phyloP scores from a whole-genome alignment of 64 coral and sea anemone species.

The Montipora foliosa region DNA sequence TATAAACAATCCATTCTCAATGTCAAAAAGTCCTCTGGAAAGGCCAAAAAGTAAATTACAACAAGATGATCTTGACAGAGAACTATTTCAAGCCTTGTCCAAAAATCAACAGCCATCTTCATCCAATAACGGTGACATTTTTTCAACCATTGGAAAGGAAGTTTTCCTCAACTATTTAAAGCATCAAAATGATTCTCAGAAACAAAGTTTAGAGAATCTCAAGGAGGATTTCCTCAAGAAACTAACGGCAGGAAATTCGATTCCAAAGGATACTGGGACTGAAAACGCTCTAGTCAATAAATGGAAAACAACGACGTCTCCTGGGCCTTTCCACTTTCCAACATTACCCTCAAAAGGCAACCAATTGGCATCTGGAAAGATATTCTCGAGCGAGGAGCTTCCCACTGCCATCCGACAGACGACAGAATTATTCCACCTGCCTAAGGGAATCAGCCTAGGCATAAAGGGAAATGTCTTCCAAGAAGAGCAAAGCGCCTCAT shows the following conservation, averaged over 20 bases:
- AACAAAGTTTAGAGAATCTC: neutral
- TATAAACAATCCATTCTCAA: conserved; percentile 12
- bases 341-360: conserved; percentile 20
- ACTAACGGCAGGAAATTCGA: neutral
- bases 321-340: neutral
- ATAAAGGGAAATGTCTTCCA: conserved; percentile 20
- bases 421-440: neutral
- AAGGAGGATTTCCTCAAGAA: conserved; percentile 27
- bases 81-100: neutral
- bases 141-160: conserved; percentile 4
- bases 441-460: neutral
- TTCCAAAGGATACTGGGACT: neutral
- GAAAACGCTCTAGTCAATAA: neutral
- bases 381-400: neutral
- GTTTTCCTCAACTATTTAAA: conserved; percentile 28
- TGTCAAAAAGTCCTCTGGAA: conserved; percentile 13
- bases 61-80: neutral
- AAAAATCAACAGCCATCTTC: neutral
- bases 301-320: neutral
- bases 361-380: conserved; percentile 10
- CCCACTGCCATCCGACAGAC: neutral
- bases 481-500: neutral
- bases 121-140: conserved; percentile 16
- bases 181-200: conserved; percentile 8
- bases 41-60: conserved; percentile 6